Base-by-base conservation (phyloP, 2,113 vertebrate genomes). In the Ophthalmolycus amberensis region DNA sequence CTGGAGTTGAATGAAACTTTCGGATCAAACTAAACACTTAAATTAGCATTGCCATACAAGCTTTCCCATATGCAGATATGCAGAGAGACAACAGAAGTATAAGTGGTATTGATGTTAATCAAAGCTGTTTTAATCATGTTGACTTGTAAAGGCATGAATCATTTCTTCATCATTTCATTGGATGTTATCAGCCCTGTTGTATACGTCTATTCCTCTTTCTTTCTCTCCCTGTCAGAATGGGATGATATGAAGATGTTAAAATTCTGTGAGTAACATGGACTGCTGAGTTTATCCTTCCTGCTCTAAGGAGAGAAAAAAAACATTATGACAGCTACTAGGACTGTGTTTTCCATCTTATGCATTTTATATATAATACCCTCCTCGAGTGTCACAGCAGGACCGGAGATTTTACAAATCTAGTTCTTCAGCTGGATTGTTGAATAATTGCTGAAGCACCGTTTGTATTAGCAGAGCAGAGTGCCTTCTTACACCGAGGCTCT, bases 181-280 rank as follows among this genome's bases (percentile, higher is more conserved):
- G 29, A 48, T 63, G 46, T 60, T 54, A 5, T 59, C 54, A 59
- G 22, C n/a, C 25, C 34, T 29, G 37, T 50, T 77, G 14, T 58
- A 3, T 29, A 63, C 56, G 25, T 48, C 9, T 75, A 58, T 71
- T 67, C 72, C 27, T 65, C 54, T 72, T 73, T 71, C 58, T 71
- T 78, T 44, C 67, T 18, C 63, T 66, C 5, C 37, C 58, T 80
- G 87, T 84, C 76, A 84, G 77, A 42, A 44, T 12, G 16, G 46
- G 38, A 27, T 71, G 69, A 83, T 82, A 86, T 86, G 52, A 84
- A 78, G 88, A 87, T 87, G 85, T 88, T 82, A 79, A 46, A 68
- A 84, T 80, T 83, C 77, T 25, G 60, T 12, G 54, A 71, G 79
- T 46, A 84, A 80, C 85, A 87, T 77, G 78, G 82, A 71, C 84